Percentiles rank a stretch among this genome's conserved stretches.
Evolutionary conservation across 1,140 invertebrate genomes (phyloP).

Genomic region (Prorops nasuta): DNA sequence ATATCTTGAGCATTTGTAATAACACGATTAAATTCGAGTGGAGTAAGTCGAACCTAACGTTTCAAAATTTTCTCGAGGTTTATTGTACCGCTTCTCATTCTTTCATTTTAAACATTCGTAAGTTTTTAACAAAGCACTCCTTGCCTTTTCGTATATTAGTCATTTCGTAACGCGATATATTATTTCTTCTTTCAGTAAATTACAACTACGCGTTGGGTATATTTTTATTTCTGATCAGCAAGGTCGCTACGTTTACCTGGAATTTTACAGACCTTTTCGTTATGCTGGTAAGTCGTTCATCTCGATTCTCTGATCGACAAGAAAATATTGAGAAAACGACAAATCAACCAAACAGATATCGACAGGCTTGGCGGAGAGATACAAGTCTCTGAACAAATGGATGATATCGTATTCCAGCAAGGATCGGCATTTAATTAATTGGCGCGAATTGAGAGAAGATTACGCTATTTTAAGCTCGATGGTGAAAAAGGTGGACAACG

Average conservation of each 20-base stretch:
- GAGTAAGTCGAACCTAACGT: slow-evolving; percentile 25
- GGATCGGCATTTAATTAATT: slow-evolving; percentile 39
- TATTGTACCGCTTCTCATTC: slow-evolving; percentile 38
- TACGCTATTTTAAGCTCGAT: slow-evolving; percentile 61
- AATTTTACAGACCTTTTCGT: slow-evolving; percentile 68
- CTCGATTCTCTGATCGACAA: background rate
- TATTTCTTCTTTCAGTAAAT: slow-evolving; percentile 37
- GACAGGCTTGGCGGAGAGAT: slow-evolving; percentile 48
- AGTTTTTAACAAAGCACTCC: slow-evolving; percentile 6
- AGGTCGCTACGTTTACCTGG: slow-evolving; percentile 67
- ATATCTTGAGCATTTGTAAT: slow-evolving; percentile 41
- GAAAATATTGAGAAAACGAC: background rate
- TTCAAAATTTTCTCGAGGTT: slow-evolving; percentile 34
- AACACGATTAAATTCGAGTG: slow-evolving; percentile 19
- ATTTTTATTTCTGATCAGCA: slow-evolving; percentile 56
- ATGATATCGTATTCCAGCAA: slow-evolving; percentile 17
- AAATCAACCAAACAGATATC: slow-evolving; percentile 41
- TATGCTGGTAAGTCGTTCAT: slow-evolving; percentile 57
- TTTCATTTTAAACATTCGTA: slow-evolving; percentile 40
- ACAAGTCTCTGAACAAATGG: slow-evolving; percentile 41
- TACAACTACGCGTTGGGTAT: slow-evolving; percentile 44
- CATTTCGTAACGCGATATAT: background rate
- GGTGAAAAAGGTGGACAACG: slow-evolving; percentile 59
- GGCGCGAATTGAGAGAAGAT: slow-evolving; percentile 60
- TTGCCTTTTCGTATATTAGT: background rate